phyloP scores from a whole-genome alignment of 2,888 invertebrate species.

The Drosophila borborema region DNA sequence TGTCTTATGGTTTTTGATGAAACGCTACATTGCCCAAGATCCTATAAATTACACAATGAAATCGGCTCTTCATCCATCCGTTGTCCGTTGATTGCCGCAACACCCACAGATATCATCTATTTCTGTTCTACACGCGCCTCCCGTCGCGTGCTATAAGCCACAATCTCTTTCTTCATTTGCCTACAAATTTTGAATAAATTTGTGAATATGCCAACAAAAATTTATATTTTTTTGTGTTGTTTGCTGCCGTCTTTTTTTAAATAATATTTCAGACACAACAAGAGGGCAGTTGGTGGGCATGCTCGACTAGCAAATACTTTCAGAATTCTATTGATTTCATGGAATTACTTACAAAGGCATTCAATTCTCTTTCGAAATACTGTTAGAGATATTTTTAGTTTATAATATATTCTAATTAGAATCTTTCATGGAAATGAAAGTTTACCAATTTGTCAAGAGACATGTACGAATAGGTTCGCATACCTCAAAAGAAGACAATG shows the following conservation, averaged over 20 bases:
- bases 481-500: too few species aligned
- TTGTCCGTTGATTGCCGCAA: slow-evolving; percentile 1
- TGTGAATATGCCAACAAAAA: slow-evolving; percentile 1
- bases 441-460: too few species aligned
- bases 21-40: not conserved
- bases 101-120: slow-evolving; percentile 5
- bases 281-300: not conserved
- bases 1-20: not conserved
- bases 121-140: slow-evolving; percentile 4
- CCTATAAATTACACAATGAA: slow-evolving; percentile 8
- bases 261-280: not conserved
- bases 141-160: slow-evolving; percentile 3
- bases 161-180: slow-evolving; percentile 3
- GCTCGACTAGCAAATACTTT: not conserved
- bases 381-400: not conserved
- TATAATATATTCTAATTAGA: not conserved
- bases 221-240: not conserved
- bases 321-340: too few species aligned
- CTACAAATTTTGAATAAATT: slow-evolving; percentile 5
- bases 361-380: not conserved
- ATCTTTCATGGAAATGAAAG: not conserved
- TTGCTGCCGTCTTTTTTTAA: not conserved
- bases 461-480: too few species aligned
- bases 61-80: not conserved
- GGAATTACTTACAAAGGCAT: too few species aligned